Base-by-base conservation (phyloP, 2,113 vertebrate species). In the Indri indri region DNA sequence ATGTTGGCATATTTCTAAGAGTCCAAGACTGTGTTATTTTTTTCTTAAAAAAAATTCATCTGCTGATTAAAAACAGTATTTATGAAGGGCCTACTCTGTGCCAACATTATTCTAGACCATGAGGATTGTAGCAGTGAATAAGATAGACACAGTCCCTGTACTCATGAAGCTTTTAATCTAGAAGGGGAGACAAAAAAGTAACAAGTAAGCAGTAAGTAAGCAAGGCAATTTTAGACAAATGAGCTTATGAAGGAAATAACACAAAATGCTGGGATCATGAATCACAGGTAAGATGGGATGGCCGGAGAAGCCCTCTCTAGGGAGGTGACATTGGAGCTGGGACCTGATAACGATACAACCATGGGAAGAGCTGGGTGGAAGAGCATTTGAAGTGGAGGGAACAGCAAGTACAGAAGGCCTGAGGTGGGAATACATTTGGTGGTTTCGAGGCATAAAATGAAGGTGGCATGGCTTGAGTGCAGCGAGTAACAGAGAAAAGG, bases 51-150 rank as follows among this genome's bases (percentile, higher is more conserved):
- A 90, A 85, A 82, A 57, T 52, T 37, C 57, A 88, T 71, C 37
- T 25, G 13, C 65, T 94, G 79, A 52, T 94, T 86, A 88, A 79
- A 92, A 94, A 57, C 68, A 91, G 4, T 65, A 90, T 59, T 90
- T 95, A 88, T 50, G 18, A 86, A 91, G 30, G 73, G 6, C 5
- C 47, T 74, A 57, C 14, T 80, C 37, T 76, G 45, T 88, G 17
- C 32, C 3, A 84, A 22, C 14, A 23, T 81, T 90, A 22, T 66
- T 85, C 42, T 88, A 88, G 88, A 84, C 22, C 22, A 6, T n/a
- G 37, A 20, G 3, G 7, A 57, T 57, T 57, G n/a, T 70, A 88
- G n/a, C 22, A 50, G 66, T 61, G 77, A 77, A 50, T 71, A 66
- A 73, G 68, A 65, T 7, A 54, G 65, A 81, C 5, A n/a, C 5